Evolutionary conservation across 1,140 invertebrate genomes (phyloP), one percentile per base, ranked within the genome.

Genomic region (Eriosoma lanigerum): DNA sequence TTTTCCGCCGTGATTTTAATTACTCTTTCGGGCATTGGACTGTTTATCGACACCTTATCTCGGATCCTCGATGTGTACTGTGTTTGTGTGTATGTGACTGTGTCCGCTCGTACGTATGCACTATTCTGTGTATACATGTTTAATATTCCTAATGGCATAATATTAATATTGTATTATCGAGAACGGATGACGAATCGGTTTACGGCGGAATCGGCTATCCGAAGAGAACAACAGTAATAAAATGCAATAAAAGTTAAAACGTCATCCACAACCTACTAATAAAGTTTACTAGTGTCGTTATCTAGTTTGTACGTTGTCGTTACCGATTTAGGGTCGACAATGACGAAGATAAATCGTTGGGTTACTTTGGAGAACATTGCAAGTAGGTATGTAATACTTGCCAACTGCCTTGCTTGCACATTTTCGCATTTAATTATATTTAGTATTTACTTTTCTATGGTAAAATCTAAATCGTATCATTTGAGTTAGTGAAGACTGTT

Each of bases 21-120:
- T 78, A 60, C 68, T 62, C 24, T 78, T 62, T n/a, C n/a, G n/a
- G n/a, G n/a, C n/a, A n/a, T n/a, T 56, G 38, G 52, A 46, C 56
- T 62, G 54, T 78, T 78, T 78, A 78, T 60, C 17, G 68, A 72
- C 68, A 72, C 24, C 66, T 68, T 68, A 68, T 68, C 66, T 68
- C 21, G 15, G 24, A n/a, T n/a, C n/a, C n/a, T n/a, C n/a, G n/a
- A n/a, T 50, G 46, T 70, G 15, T 50, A 24, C n/a, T 50, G 46
- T 9, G 66, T 48, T 17, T 12, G 10, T 26, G 44, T 21, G 3
- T 21, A 29, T 3, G 3, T 62, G 12, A 58, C 38, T 13, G 50
- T 75, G 29, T 62, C n/a, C 44, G n/a, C 19, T 38, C 15, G 32
- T 62, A 44, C 29, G 52, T 58, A 38, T 76, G 48, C 62, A 64